These are phyloP conservation scores for Aradus depressus DNA, from an alignment of 2,888 invertebrate species.

Conservation along the genomic window DNA sequence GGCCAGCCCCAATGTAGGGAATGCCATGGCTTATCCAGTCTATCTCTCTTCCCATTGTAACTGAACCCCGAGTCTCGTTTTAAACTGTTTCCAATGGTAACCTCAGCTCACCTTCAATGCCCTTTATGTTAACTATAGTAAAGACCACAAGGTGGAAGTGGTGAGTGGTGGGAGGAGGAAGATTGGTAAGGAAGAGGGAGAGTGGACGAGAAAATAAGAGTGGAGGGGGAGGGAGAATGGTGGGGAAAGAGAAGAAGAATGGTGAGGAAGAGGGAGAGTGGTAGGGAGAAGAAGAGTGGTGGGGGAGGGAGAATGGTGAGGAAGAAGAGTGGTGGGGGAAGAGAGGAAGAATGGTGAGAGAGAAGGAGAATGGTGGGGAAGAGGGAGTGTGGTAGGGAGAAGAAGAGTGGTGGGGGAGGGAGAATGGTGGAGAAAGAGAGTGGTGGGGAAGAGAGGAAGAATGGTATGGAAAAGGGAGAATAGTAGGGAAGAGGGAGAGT, in stretches of 20 bases:
- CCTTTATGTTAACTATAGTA: too few relatives aligned
- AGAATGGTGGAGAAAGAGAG: not conserved
- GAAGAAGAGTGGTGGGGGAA: too few relatives aligned
- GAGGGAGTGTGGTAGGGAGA: not conserved
- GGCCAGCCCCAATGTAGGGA: too few relatives aligned
- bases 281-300: not conserved
- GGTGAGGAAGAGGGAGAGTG: not conserved
- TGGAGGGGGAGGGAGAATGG: not conserved
- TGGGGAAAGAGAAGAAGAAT: not conserved
- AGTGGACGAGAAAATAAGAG: not conserved
- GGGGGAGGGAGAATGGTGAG: not conserved
- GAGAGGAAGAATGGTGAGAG: not conserved
- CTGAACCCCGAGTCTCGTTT: too few relatives aligned
- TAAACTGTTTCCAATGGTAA: too few relatives aligned
- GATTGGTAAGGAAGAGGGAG: not conserved
- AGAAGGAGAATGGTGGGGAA: not conserved
- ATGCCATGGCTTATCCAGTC: too few relatives aligned
- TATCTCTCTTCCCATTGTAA: too few relatives aligned
- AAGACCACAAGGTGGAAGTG: too few relatives aligned
- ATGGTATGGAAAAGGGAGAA: not conserved
- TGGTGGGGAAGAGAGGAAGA: not conserved
- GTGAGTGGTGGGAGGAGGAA: not conserved
- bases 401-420: not conserved
- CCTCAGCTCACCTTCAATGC: too few relatives aligned
- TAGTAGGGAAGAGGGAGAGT: not conserved